Evolutionary conservation across 2,888 invertebrate species (phyloP).

Genomic region (Chrysotoxum bicinctum): DNA sequence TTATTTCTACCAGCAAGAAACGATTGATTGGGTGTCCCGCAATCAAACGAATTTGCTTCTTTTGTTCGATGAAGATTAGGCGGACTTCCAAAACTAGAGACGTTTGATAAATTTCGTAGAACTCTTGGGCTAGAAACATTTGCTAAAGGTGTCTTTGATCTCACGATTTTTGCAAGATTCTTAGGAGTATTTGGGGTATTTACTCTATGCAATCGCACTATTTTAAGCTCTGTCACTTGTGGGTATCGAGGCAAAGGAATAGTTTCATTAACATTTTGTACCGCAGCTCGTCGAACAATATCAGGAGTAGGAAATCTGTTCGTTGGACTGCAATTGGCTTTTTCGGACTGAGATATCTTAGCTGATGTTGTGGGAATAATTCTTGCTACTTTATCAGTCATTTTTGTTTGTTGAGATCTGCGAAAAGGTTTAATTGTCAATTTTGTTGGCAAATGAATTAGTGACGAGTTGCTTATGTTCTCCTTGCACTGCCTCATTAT

Average conservation of each 20-base stretch:
- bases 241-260: conserved; percentile 2
- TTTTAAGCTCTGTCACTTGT: conserved; percentile 11
- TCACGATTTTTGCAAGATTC: conserved; percentile 52
- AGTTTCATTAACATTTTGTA: conserved; percentile 8
- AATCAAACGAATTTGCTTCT: not conserved
- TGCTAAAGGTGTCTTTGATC: conserved; percentile 43
- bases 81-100: not conserved
- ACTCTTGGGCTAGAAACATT: conserved; percentile 20
- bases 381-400: not conserved
- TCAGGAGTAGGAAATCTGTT: conserved; percentile 67
- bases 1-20: not conserved
- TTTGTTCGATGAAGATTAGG: not conserved
- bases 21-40: conserved; percentile 37
- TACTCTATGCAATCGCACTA: conserved; percentile 62
- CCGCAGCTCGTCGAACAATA: conserved; percentile 55
- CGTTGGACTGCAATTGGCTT: not conserved
- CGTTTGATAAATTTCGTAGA: conserved; percentile 29
- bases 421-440: not conserved
- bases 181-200: conserved; percentile 49
- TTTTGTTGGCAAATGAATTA: not conserved
- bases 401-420: not conserved
- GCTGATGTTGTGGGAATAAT: not conserved
- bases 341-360: not conserved
- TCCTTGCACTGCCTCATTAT: not conserved
- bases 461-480: not conserved